Percentiles rank a stretch among this genome's conserved stretches.
phyloP scores from a whole-genome alignment of 2,888 invertebrate species.

The Arrhopalites spinosus region DNA sequence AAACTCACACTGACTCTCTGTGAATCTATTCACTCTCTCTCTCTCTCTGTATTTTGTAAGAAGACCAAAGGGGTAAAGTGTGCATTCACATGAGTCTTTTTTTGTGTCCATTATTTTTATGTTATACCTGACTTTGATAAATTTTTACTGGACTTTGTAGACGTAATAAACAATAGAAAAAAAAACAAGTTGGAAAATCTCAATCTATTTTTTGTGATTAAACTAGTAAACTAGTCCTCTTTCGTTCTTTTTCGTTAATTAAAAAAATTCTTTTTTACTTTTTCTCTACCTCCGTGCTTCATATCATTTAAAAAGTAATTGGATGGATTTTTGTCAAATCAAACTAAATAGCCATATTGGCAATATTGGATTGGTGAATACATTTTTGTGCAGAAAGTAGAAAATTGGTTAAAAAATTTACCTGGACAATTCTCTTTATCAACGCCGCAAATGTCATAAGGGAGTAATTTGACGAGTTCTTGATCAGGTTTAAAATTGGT shows the following conservation, averaged over 20 bases:
- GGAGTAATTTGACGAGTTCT: constrained; percentile 46
- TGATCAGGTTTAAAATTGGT: constrained; percentile 47
- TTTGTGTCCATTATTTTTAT: too few species aligned
- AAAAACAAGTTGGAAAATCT: neutral
- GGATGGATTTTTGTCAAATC: too few species aligned
- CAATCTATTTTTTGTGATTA: neutral
- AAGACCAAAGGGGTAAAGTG: too few species aligned
- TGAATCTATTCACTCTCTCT: neutral
- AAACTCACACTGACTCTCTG: neutral
- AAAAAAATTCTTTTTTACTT: neutral
- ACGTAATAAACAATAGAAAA: neutral
- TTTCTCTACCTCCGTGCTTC: neutral
- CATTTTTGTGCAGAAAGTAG: neutral
- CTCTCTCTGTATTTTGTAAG: too few species aligned
- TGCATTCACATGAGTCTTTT: too few species aligned
- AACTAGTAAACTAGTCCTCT: neutral
- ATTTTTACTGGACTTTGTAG: neutral
- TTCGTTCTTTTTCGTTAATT: too few species aligned
- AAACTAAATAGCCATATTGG: too few species aligned
- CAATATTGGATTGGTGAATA: too few species aligned
- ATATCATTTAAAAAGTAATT: neutral
- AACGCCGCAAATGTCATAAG: constrained; percentile 37
- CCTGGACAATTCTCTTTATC: constrained; percentile 52
- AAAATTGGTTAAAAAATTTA: neutral
- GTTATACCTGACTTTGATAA: too few species aligned